Percentiles rank a stretch among this genome's conserved stretches.
phyloP scores from a whole-genome alignment of 2,797 vertebrate genomes.

The Anniella stebbinsi region DNA sequence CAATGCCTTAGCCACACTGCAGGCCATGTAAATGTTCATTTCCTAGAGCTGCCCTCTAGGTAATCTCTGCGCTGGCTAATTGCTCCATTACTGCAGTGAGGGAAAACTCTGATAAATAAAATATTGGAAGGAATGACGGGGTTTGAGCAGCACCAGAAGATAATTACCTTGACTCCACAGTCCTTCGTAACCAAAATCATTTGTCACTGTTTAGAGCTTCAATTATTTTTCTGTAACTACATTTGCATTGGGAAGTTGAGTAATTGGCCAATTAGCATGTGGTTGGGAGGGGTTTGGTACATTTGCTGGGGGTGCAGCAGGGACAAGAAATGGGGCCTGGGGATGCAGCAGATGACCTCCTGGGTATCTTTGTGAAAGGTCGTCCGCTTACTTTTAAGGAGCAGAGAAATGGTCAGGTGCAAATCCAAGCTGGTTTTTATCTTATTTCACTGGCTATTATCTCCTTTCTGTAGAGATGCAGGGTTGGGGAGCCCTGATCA shows the following conservation, averaged over 20 bases:
- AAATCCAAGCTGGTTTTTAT: neutral
- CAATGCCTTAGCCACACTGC: neutral
- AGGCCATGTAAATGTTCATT: neutral
- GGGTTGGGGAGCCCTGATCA: too few species aligned
- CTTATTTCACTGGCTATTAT: too few species aligned
- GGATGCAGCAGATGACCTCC: neutral
- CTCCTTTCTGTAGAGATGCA: too few species aligned
- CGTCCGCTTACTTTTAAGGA: neutral
- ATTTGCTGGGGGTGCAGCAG: neutral
- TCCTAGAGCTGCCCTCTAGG: neutral
- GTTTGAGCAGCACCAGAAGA: neutral
- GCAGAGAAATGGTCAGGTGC: neutral
- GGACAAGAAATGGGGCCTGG: neutral
- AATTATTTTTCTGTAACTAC: constrained; percentile 23
- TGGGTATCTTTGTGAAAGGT: neutral
- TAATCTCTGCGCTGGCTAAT: neutral
- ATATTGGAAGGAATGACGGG: neutral
- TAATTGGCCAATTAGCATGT: neutral
- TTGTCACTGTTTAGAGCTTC: constrained; percentile 15
- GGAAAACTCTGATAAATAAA: constrained; percentile 18
- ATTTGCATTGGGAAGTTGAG: constrained; percentile 19
- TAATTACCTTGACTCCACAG: constrained; percentile 2
- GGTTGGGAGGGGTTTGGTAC: neutral
- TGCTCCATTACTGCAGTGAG: neutral
- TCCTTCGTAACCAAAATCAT: neutral